Evolutionary conservation across 2,797 vertebrate species (phyloP).

Genomic region (Muscicapa comitata): DNA sequence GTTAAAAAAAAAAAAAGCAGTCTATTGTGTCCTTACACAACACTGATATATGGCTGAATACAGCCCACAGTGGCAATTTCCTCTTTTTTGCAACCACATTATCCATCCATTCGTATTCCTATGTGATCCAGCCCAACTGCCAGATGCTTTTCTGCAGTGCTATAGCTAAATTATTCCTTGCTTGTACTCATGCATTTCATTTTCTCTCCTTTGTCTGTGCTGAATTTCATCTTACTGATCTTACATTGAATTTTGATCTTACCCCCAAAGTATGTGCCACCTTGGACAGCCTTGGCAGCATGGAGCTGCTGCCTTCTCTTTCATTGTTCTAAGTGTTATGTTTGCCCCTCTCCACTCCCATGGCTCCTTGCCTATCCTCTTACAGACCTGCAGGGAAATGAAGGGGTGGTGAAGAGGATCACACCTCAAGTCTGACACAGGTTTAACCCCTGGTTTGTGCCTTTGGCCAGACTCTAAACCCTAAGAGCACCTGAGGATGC

Average conservation of each 20-base stretch:
- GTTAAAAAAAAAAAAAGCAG: background rate
- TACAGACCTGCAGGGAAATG: background rate
- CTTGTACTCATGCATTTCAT: background rate
- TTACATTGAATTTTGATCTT: background rate
- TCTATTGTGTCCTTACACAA: background rate
- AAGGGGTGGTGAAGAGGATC: background rate
- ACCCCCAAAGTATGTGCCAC: background rate
- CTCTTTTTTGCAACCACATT: conserved; percentile 5
- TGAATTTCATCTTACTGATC: conserved; percentile 14
- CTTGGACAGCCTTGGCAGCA: background rate
- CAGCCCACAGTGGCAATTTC: background rate
- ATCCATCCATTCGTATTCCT: background rate
- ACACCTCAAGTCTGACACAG: background rate
- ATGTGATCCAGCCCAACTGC: background rate
- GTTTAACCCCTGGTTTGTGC: background rate
- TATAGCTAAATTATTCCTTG: conserved; percentile 25
- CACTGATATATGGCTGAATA: background rate
- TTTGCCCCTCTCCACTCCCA: background rate
- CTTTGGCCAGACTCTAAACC: background rate
- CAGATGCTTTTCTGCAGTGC: conserved; percentile 31
- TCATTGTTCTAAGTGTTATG: background rate
- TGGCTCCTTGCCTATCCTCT: background rate
- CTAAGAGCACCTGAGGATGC: background rate
- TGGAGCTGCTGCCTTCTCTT: background rate
- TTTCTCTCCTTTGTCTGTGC: background rate